phyloP scores from a whole-genome alignment of 2,797 vertebrate genomes.

The Sandelia bainsii region DNA sequence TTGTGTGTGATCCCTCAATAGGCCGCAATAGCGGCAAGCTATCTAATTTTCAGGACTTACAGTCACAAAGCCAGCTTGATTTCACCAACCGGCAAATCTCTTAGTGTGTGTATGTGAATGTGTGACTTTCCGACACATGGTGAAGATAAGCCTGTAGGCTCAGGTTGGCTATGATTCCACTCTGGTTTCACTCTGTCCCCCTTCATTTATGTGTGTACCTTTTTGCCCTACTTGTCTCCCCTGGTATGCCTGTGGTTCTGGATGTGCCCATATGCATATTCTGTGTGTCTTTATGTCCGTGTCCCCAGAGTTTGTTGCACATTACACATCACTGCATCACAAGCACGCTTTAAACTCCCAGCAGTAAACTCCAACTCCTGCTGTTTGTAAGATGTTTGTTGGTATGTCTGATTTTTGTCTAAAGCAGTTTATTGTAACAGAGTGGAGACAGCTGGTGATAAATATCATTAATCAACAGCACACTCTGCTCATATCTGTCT shows the following conservation, averaged over 20 bases:
- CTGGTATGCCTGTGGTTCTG: background rate
- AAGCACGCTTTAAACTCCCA: conserved; percentile 12
- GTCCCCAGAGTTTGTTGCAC: conserved; percentile 34
- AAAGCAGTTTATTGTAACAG: background rate
- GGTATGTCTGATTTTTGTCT: conserved; percentile 12
- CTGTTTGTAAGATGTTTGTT: conserved; percentile 20
- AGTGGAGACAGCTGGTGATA: background rate
- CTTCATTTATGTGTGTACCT: conserved; percentile 15
- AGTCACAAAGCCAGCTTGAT: conserved; percentile 78
- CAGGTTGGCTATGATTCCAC: conserved; percentile 66
- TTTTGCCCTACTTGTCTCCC: background rate
- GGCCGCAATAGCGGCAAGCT: conserved; percentile 70
- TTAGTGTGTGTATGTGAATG: conserved; percentile 30
- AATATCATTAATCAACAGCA: conserved; percentile 38
- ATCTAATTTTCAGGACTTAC: conserved; percentile 82
- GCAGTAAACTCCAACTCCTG: conserved; percentile 32
- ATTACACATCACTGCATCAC: conserved; percentile 36
- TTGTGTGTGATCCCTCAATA: conserved; percentile 60
- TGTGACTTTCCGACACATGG: conserved; percentile 61
- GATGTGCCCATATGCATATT: conserved; percentile 4
- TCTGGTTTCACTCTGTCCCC: conserved; percentile 34
- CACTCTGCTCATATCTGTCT: conserved; percentile 13
- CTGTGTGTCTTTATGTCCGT: conserved; percentile 9
- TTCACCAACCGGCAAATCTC: conserved; percentile 65
- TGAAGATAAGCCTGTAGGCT: conserved; percentile 70